Base-by-base conservation (phyloP, 2,113 vertebrate genomes). In the Leucoraja erinaceus region DNA sequence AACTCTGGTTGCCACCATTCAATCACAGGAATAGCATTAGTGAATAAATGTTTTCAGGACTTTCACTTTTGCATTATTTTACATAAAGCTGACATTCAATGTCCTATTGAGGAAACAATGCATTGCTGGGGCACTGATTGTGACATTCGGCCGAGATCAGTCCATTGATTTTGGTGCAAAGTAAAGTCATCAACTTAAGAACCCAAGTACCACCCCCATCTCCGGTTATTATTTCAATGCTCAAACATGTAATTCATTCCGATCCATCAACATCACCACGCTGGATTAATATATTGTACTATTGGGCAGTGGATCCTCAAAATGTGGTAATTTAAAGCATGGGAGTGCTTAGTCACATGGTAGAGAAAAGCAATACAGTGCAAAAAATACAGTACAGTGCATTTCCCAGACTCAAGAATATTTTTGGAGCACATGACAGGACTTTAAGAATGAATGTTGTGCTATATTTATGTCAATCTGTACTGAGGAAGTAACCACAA, bases 401-500 rank as follows among this genome's bases (percentile, higher is more conserved):
- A 81, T 56, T 9, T 81, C 78, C 22, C 47, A 25, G 7, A 8
- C 54, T 81, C 6, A 81, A 81, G 31, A 78, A 78, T 78, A 47
- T 54, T 47, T 79, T 81, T 9, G 78, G 78, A 81, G 38, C 25
- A 81, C 38, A 3, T 81, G 78, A 47, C 38, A 54, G 18, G 22
- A 54, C 38, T 54, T 33, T 54, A 54, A 81, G 18, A 81, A 7
- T 81, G 47, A 56, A 16, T 22, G 31, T 20, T 81, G 18, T 54
- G 66, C 25, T 66, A 66, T 63, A 66, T 63, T 61, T 88, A 61
- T 88, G 59, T 88, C 84, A 88, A 88, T 63, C 61, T 33, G 66
- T n/a, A 61, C 56, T 63, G 59, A 66, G 84, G 59, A 88, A 88
- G 59, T 88, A 88, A 88, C 59, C 84, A 88, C 84, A 88, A 88